Evolutionary conservation across 1,140 invertebrate species (phyloP), one percentile per base, ranked within the genome.

Genomic region (Neodiprion fabricii): DNA sequence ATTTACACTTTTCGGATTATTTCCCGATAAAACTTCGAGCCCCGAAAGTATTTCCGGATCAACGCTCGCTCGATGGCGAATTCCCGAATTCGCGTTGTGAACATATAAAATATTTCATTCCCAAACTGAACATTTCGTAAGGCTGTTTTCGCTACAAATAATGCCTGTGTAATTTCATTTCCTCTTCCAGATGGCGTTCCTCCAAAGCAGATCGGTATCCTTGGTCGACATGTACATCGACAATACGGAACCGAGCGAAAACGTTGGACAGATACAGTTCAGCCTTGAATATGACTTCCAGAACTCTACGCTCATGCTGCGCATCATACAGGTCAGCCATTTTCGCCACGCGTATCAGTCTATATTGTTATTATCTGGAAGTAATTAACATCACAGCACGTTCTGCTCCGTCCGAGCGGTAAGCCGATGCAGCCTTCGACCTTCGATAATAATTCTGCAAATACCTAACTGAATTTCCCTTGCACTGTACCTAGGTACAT

Each of bases 281-380:
- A 96, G 95, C 67, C 89, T 99, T 81, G 96, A 97, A 86, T 98
- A 98, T 86, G 96, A 98, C 89, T 98, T 98, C 88, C 96, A 97
- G 89, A 96, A 96, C 81, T 96, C 95, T 75, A 98, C 96, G 67
- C 92, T 98, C 80, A 96, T 97, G 77, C 89, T 98, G 76, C 95
- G 94, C 88, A 96, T 97, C 81, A 93, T 97, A 82, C 96, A 97
- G 92, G 95, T 96, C 86, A 91, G 89, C 87, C 3, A 40, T 65
- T 10, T 48, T 48, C 53, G 9, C n/a, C n/a, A 4, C 53, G n/a
- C 11, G 53, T 61, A 14, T 4, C 53, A 61, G 4, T 12, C 53
- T 61, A 61, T 11, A 17, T 61, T 9, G 11, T 61, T 40, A 40
- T 40, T 40, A 40, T 40, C 28, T 40, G 28, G 28, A 40, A 40